Base-by-base conservation (phyloP, 2,113 vertebrate species). In the Onychostoma macrolepis region DNA sequence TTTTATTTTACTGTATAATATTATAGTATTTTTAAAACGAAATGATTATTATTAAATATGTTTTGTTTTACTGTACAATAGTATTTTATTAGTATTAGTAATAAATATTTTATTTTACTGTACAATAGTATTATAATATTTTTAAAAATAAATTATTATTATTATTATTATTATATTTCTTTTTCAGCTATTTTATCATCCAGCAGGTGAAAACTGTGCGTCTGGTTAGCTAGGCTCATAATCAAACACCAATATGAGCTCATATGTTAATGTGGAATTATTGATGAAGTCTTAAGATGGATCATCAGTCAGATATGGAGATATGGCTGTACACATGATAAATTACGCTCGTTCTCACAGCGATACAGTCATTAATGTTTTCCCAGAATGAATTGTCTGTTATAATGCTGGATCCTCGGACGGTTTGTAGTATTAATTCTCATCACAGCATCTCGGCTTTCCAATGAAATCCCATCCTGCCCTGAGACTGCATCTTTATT, bases 231-330 rank as follows among this genome's bases (percentile, higher is more conserved):
- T 50, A 10, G 69, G 12, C 43, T 77, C 26, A 30, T 30, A 77
- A 50, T 77, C 75, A 74, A 43, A 74, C 10, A 43, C 45, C 45
- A 28, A 17, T 77, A 77, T 80, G 28, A 36, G 75, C 71, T 85
- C 26, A 76, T 76, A 56, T 85, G 75, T 63, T 30, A 85, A 61
- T 85, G 33, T 77, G 50, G 9, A 77, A 85, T 85, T 85, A 85
- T 43, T 85, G 84, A 80, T 80, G 50, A 77, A 24, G 45, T 24
- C 11, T 80, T 80, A 24, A 33, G 17, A 33, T 36, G 30, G 41
- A 72, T 84, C 53, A 50, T 72, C 30, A 84, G 65, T 72, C 50
- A 36, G 43, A 71, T 72, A 33, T 84, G 43, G 45, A 84, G 82
- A 72, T n/a, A 17, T 13, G 17, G 26, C 65, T 50, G 43, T 48